Evolutionary conservation across 2,888 invertebrate genomes (phyloP).

Genomic region (Epistrophe grossulariae): DNA sequence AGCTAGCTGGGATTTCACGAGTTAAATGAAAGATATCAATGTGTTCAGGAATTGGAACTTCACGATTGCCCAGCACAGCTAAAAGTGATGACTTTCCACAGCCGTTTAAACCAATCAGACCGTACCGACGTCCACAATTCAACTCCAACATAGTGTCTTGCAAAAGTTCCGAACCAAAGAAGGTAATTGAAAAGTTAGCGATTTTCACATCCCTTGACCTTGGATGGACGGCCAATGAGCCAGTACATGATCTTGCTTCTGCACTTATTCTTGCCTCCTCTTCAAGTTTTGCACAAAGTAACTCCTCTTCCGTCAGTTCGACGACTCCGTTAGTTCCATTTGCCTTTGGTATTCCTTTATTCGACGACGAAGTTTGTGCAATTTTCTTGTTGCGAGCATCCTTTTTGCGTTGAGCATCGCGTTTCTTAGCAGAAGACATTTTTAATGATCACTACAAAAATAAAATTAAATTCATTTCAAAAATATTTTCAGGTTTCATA

Average conservation of each 20-base stretch:
- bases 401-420: conserved; percentile 98
- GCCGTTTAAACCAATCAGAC: conserved; percentile 98
- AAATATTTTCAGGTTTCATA: too few species aligned
- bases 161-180: conserved; percentile 98
- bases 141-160: conserved; percentile 98
- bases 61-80: conserved; percentile 94
- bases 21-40: conserved; percentile 99
- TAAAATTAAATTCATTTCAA: too few species aligned
- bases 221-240: conserved; percentile 97
- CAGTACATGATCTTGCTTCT: conserved; percentile 96
- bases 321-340: conserved; percentile 88
- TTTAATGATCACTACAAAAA: conserved; percentile 49
- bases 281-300: conserved; percentile 93
- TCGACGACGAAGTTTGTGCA: conserved; percentile 83
- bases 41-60: conserved; percentile 97
- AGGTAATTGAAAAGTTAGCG: conserved; percentile 97
- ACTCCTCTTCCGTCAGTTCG: conserved; percentile 86
- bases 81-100: conserved; percentile 98
- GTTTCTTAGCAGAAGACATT: conserved; percentile 99
- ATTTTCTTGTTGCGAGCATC: conserved; percentile 89
- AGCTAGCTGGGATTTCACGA: conserved; percentile 98
- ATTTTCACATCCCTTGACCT: conserved; percentile 98
- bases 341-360: conserved; percentile 84
- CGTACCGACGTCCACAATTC: conserved; percentile 98
- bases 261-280: conserved; percentile 96